Conservation (phyloP, 2,888 invertebrate genomes). For the Clitarchus hookeri region DNA sequence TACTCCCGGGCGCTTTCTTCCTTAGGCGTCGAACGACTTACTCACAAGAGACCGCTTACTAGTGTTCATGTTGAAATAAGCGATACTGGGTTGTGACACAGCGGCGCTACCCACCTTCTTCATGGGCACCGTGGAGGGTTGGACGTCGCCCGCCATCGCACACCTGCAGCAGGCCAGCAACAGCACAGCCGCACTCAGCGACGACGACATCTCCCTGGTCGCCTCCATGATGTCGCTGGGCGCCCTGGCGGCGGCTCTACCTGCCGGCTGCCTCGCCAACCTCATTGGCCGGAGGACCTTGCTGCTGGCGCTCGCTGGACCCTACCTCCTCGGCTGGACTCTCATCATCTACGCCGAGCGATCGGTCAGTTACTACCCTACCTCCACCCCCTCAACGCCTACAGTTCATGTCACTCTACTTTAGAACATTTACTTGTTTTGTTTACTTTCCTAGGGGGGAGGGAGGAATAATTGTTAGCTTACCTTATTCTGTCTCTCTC, state of each 20-base stretch:
- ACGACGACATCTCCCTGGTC: conserved; percentile 60
- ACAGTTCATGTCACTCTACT: no score
- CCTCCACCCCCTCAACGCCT: no score
- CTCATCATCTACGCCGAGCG: conserved; percentile 60
- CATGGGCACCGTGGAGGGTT: conserved; percentile 57
- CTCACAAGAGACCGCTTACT: no score
- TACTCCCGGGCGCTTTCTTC: no score
- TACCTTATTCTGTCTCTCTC: no score
- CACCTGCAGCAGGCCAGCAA: conserved; percentile 48
- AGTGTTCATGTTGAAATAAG: no score
- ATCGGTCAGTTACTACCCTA: no score
- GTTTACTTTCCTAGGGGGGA: no score
- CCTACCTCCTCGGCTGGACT: conserved; percentile 69
- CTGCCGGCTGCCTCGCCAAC: conserved; percentile 74
- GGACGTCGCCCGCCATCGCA: conserved; percentile 56
- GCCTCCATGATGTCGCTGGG: conserved; percentile 77
- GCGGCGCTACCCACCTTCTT: conserved; percentile 57
- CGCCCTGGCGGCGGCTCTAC: conserved; percentile 74
- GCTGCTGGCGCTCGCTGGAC: neutral
- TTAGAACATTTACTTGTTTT: no score
- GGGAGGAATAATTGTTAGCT: no score
- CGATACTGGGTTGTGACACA: conserved; percentile 47
- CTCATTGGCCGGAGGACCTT: conserved; percentile 67
- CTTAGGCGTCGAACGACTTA: no score
- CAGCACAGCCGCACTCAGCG: neutral